Percentiles rank a stretch among this genome's conserved stretches.
Evolutionary conservation across 2,113 vertebrate species (phyloP).

Genomic region (Prolemur simus): DNA sequence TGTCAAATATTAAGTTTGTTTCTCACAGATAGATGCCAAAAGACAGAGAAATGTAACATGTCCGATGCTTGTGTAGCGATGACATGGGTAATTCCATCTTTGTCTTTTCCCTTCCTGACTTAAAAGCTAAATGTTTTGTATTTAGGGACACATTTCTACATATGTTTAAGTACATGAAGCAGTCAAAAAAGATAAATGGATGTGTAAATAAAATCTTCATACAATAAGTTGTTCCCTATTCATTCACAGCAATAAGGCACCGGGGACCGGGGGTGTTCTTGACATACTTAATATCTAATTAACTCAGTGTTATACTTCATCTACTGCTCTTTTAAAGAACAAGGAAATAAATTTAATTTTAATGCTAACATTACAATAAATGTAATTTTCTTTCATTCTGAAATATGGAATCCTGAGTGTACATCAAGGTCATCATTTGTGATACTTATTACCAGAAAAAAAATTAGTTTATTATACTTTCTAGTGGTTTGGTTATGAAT

Average conservation of each 20-base stretch:
- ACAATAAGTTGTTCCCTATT: background rate
- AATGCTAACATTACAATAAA: background rate
- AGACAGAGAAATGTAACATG: background rate
- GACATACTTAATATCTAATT: background rate
- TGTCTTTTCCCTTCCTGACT: background rate
- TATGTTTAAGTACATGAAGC: background rate
- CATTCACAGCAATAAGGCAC: background rate
- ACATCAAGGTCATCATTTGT: background rate
- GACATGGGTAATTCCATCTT: background rate
- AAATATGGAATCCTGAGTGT: constrained; percentile 5
- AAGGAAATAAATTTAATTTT: background rate
- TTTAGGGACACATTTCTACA: background rate
- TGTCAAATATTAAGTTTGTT: background rate
- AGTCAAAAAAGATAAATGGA: background rate
- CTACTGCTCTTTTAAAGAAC: background rate
- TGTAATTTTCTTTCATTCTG: background rate
- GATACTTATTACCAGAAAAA: background rate
- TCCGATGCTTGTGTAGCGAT: background rate
- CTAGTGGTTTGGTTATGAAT: background rate
- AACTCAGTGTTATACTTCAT: background rate
- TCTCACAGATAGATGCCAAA: background rate
- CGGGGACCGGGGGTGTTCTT: background rate
- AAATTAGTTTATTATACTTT: background rate
- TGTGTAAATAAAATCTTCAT: background rate
- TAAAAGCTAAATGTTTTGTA: background rate